phyloP scores from a whole-genome alignment of 2,797 vertebrate genomes.

The Coendou prehensilis region DNA sequence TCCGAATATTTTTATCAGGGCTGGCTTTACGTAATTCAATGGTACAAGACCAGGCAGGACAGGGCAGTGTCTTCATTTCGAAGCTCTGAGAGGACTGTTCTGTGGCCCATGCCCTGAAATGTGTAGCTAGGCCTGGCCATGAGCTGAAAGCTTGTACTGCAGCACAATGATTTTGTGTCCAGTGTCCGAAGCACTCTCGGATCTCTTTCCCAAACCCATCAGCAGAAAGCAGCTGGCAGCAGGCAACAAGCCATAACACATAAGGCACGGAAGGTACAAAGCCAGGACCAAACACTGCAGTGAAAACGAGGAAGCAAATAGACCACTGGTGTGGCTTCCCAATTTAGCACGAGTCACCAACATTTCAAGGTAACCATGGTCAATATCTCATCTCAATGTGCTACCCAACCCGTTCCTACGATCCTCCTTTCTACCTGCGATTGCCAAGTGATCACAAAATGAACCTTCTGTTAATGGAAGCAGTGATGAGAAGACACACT shows the following conservation, averaged over 20 bases:
- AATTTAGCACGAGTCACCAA: not conserved
- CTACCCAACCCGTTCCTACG: not conserved
- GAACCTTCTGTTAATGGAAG: not conserved
- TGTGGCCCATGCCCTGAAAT: not conserved
- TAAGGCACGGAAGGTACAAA: not conserved
- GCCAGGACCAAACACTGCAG: not conserved
- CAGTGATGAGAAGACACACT: not conserved
- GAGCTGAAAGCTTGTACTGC: not conserved
- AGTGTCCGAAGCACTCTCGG: not conserved
- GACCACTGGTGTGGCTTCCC: not conserved
- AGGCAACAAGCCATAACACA: not conserved
- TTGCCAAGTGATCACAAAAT: not conserved
- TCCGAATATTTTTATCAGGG: slow-evolving; percentile 38
- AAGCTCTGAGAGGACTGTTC: not conserved
- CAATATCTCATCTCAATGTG: not conserved
- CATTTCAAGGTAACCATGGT: not conserved
- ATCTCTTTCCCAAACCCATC: slow-evolving; percentile 13
- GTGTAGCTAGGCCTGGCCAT: slow-evolving; percentile 13
- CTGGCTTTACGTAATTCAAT: slow-evolving; percentile 39
- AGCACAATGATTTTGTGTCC: slow-evolving; percentile 7
- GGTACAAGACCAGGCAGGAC: not conserved
- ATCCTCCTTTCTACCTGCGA: not conserved
- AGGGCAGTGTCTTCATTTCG: not conserved
- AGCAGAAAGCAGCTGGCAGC: not conserved
- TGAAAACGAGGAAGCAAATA: not conserved